These are phyloP conservation scores for Falco biarmicus DNA, from an alignment of 2,797 vertebrate genomes.

Conservation along the genomic window DNA sequence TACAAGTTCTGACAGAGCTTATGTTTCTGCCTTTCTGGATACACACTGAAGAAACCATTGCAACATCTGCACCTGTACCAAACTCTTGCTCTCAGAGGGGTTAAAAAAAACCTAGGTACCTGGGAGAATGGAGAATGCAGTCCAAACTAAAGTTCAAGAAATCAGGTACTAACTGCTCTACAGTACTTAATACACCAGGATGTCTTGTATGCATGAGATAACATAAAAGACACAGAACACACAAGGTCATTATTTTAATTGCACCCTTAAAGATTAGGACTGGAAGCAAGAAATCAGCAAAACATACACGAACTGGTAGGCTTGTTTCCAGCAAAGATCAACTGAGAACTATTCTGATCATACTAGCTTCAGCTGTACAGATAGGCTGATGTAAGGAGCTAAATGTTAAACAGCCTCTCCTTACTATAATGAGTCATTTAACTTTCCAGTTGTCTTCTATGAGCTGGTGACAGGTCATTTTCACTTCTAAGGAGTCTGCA, in stretches of 20 bases:
- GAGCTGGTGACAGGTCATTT: background rate
- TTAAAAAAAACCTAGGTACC: background rate
- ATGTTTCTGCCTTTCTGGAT: background rate
- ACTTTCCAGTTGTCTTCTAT: background rate
- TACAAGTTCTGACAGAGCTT: background rate
- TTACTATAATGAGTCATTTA: background rate
- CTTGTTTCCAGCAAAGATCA: background rate
- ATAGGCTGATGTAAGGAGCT: background rate
- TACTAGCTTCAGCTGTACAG: background rate
- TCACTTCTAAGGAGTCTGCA: background rate
- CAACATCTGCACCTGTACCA: background rate
- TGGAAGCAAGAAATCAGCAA: background rate
- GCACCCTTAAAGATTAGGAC: background rate
- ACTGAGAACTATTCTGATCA: background rate
- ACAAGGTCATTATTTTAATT: background rate
- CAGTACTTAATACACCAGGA: background rate
- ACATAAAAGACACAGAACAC: background rate
- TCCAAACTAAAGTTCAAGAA: background rate
- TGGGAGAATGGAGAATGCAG: background rate
- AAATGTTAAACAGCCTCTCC: background rate
- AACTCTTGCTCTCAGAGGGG: background rate
- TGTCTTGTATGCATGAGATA: background rate
- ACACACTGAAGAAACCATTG: background rate
- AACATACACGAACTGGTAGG: background rate
- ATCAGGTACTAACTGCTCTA: background rate